Evolutionary conservation across 2,888 invertebrate genomes (phyloP), one percentile per base, ranked within the genome.

Genomic region (Parthenolecanium corni): DNA sequence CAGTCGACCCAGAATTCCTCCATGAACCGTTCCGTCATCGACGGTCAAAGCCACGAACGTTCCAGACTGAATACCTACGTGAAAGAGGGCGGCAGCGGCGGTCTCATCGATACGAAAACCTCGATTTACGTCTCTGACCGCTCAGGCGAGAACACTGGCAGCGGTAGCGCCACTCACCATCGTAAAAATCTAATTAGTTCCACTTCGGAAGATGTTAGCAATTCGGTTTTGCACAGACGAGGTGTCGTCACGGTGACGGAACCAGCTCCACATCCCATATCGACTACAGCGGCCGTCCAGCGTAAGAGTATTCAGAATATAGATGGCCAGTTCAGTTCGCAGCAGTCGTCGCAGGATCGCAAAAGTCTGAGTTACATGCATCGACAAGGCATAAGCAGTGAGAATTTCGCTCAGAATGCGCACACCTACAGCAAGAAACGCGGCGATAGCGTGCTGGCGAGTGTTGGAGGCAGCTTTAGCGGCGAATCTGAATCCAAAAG

Each of bases 341-440:
- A 82, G 1, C 78, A 80, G 0, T 81, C 82, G 65, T 82, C 82
- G 67, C 80, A 78, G 11, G 87, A 89, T 66, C 78, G 89, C 65
- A 83, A 83, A 68, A 89, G 88, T 70, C 79, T 87, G 46, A 89
- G 87, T 69, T 83, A 87, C 2, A 79, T 89, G 71, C 88, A 89
- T 72, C 79, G 87, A 25, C 86, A 83, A 57, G 5, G 9, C 4
- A 9, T 4, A 6, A 31, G 31, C 31, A 9, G 5, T 31, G 62
- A 52, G 14, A 63, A 53, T 31, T 52, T 44, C 12, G 52, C 44
- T 23, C 58, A 62, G 24, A 68, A 75, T 6, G 71, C 79, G 68
- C 74, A 74, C 62, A 68, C 72, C 1, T 75, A 77, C 44, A 84
- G 84, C 64, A 77, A 83, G 38, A 63, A 44, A 23, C 53, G 46